Conservation (phyloP, 2,113 vertebrate species). For the Hassar affinis region DNA sequence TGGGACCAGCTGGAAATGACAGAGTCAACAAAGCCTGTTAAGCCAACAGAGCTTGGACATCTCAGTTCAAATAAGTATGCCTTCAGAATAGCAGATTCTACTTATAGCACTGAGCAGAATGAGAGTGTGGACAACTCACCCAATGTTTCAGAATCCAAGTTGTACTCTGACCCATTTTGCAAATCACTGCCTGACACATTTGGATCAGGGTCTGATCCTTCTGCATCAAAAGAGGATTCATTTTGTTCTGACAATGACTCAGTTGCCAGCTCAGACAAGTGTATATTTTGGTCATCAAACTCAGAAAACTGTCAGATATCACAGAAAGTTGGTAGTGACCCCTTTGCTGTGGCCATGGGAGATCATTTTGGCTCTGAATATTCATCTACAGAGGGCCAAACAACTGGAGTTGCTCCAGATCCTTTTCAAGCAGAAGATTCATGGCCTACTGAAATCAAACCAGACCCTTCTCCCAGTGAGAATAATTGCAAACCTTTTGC, state of each 20-base stretch:
- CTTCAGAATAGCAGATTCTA: neutral
- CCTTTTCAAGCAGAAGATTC: constrained; percentile 25
- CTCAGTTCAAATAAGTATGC: neutral
- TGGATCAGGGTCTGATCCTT: constrained; percentile 35
- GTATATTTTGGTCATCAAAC: constrained; percentile 10
- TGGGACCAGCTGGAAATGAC: constrained; percentile 23
- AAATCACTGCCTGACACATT: constrained; percentile 26
- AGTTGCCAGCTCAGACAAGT: constrained; percentile 21
- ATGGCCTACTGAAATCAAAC: neutral
- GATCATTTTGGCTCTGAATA: constrained; percentile 9
- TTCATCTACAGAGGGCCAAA: neutral
- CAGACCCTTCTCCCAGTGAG: constrained; percentile 19
- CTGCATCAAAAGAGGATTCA: constrained; percentile 28
- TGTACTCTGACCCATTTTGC: constrained; percentile 37
- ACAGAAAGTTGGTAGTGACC: constrained; percentile 3
- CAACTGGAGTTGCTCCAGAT: constrained; percentile 35
- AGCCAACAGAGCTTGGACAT: neutral
- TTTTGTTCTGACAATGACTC: constrained; percentile 38
- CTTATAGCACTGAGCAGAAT: constrained; percentile 11
- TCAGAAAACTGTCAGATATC: neutral
- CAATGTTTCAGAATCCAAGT: constrained; percentile 26
- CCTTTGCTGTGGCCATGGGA: neutral
- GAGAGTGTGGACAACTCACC: neutral
- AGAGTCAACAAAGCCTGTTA: neutral
- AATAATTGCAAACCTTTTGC: constrained; percentile 11